These are phyloP conservation scores for Altica lythri DNA, from an alignment of 2,888 invertebrate genomes.

Conservation along the genomic window DNA sequence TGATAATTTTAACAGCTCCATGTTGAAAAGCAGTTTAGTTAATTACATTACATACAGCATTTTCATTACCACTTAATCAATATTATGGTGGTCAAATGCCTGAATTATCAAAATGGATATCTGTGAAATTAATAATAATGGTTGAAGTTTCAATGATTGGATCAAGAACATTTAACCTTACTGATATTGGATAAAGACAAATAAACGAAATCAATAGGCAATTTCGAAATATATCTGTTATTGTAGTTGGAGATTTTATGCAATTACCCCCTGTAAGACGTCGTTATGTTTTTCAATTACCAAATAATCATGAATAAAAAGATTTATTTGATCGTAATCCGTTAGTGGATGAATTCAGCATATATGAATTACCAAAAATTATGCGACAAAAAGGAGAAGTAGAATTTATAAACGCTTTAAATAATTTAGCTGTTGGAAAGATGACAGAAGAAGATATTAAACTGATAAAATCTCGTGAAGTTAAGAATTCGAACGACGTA, in stretches of 20 bases:
- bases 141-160: slow-evolving; percentile 33
- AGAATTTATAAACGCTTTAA: neutral
- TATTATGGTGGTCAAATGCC: neutral
- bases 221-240: slow-evolving; percentile 49
- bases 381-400: slow-evolving; percentile 43
- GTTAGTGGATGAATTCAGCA: slow-evolving; percentile 47
- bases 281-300: neutral
- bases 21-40: neutral
- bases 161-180: slow-evolving; percentile 15
- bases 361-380: slow-evolving; percentile 45
- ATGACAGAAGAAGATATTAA: neutral
- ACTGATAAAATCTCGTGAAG: neutral
- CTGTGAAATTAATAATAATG: slow-evolving; percentile 36
- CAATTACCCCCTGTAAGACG: slow-evolving; percentile 49
- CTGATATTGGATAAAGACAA: slow-evolving; percentile 16
- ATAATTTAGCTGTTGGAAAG: neutral
- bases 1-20: neutral
- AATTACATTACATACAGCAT: neutral
- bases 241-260: slow-evolving; percentile 51
- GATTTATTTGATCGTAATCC: slow-evolving; percentile 1
- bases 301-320: slow-evolving; percentile 39
- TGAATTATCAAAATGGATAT: neutral
- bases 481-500: neutral
- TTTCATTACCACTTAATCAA: neutral
- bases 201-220: slow-evolving; percentile 32